Percentiles rank a stretch among this genome's conserved stretches.
Evolutionary conservation across 2,888 invertebrate species (phyloP).

Genomic region (Teleogryllus oceanicus): DNA sequence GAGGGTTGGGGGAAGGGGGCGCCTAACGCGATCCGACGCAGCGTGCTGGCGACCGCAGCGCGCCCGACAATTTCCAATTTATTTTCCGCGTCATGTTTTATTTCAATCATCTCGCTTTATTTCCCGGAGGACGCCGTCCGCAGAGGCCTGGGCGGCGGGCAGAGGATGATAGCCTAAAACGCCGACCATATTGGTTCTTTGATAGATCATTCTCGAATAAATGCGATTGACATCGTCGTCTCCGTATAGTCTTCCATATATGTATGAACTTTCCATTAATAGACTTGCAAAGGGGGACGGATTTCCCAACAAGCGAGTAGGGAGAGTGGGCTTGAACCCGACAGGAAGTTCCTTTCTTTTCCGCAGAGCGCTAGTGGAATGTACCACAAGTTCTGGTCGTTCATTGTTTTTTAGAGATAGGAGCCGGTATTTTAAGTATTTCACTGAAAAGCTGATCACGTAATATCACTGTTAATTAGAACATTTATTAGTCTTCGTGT

Average conservation of each 20-base stretch:
- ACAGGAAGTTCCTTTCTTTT: too few species aligned
- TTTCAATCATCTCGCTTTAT: conserved; percentile 18
- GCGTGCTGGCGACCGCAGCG: not conserved
- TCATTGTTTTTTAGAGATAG: too few species aligned
- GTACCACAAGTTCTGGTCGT: too few species aligned
- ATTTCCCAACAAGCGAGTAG: not conserved
- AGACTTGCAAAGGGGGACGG: not conserved
- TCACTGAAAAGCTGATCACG: too few species aligned
- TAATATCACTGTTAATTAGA: too few species aligned
- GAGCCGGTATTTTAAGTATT: too few species aligned
- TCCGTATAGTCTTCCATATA: not conserved
- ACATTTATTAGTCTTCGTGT: too few species aligned
- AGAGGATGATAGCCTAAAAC: not conserved
- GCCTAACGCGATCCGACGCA: too few species aligned
- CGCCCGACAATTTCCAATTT: not conserved
- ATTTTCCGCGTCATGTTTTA: conserved; percentile 8
- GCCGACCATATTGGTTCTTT: conserved; percentile 1
- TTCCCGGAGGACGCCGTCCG: not conserved
- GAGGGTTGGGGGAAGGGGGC: too few species aligned
- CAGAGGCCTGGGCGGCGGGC: not conserved
- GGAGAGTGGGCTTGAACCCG: too few species aligned
- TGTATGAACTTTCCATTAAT: conserved; percentile 18
- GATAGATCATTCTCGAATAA: conserved; percentile 2
- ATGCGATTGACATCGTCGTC: conserved; percentile 12
- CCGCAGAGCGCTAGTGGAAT: too few species aligned